Percentiles rank a stretch among this genome's conserved stretches.
Evolutionary conservation across 2,113 vertebrate genomes (phyloP).

Genomic region (Ondatra zibethicus): DNA sequence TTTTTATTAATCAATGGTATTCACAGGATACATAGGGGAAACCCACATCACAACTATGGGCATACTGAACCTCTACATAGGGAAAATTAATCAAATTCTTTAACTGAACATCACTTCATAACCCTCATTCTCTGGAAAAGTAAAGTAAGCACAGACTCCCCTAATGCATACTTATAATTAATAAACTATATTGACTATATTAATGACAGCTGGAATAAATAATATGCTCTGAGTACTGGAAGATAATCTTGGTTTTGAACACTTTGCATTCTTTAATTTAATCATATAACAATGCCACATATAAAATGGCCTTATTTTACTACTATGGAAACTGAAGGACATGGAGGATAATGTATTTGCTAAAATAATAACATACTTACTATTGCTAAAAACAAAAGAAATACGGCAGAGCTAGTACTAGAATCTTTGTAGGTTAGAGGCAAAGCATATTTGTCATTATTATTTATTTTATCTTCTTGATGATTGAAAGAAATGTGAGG

Average conservation of each 20-base stretch:
- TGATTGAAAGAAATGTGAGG: background rate
- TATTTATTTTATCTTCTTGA: background rate
- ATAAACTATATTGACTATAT: background rate
- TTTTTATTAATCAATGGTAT: no score
- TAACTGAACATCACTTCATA: background rate
- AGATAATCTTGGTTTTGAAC: background rate
- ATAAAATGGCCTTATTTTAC: conserved; percentile 8
- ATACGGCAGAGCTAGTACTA: background rate
- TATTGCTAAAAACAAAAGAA: background rate
- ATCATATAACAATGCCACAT: background rate
- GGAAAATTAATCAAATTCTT: conserved; percentile 64
- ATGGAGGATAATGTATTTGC: background rate
- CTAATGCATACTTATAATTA: background rate
- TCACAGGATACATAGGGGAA: no score
- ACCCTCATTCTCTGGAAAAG: background rate
- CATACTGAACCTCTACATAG: conserved; percentile 8
- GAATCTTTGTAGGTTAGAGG: background rate
- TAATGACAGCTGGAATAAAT: background rate
- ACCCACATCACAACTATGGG: no score
- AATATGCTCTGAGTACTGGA: background rate
- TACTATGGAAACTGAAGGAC: conserved; percentile 20
- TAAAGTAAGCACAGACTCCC: background rate
- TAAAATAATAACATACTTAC: background rate
- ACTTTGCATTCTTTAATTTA: background rate
- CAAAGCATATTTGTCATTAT: background rate